Base-by-base conservation (phyloP, 2,888 invertebrate species). In the Labia minor region DNA sequence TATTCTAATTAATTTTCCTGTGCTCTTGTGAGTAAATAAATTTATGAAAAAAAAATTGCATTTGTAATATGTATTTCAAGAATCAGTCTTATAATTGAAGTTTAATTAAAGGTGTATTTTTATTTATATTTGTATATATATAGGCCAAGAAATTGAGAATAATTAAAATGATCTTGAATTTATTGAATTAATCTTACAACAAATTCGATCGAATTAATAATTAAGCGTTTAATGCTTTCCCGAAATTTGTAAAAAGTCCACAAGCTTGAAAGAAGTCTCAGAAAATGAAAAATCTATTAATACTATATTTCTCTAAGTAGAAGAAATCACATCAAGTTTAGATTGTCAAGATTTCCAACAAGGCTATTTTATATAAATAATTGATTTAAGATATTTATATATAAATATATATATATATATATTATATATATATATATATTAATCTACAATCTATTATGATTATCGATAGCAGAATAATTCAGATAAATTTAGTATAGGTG, bases 181-280 rank as follows among this genome's bases (percentile, higher is more conserved):
- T 26, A 26, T 49, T 49, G 8, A 49, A 49, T 49, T 14, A n/a
- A 49, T 49, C 14, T 49, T 2, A 49, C 49, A 49, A 49, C 49
- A 49, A 49, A 49, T 49, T 49, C 49, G 49, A 49, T 26, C 26
- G 49, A 49, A 16, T n/a, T 11, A 49, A n/a, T 16, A 49, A 11
- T 49, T 49, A 49, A 49, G 49, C 49, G 49, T 49, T 49, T 49
- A 49, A 49, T 49, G 49, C 49, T 49, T 49, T 49, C 49, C 49
- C 49, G 49, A 49, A 49, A 49, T 49, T 49, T 4, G 14, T 49
- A 8, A n/a, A 49, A n/a, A 49, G 14, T 33, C 33, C 6, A 49
- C 49, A 49, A 49, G 49, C 49, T 14, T 8, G 14, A 49, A 49
- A 49, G 16, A 49, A 49, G 4, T 3, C 16, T 49, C n/a, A 16